Percentiles rank a stretch among this genome's conserved stretches.
Evolutionary conservation across 1,140 invertebrate species (phyloP).

Genomic region (Aleiodes sp.): DNA sequence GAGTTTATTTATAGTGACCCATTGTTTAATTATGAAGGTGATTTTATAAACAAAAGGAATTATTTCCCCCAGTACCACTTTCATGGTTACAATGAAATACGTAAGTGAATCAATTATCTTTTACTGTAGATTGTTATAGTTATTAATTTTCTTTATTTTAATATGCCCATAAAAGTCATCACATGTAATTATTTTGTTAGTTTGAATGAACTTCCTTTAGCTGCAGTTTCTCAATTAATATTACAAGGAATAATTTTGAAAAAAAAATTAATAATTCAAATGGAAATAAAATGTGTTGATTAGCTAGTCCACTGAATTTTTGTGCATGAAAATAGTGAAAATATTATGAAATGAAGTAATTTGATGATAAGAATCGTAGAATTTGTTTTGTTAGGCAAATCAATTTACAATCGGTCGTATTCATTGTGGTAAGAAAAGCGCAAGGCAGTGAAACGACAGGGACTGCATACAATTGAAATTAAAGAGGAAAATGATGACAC

Average conservation of each 20-base stretch:
- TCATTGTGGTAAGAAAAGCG: not conserved
- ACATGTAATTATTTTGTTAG: too few species aligned
- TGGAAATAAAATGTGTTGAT: too few species aligned
- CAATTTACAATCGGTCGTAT: not conserved
- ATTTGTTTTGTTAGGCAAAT: not conserved
- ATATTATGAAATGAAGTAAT: not conserved
- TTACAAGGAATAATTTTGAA: too few species aligned
- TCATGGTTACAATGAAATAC: constrained; percentile 38
- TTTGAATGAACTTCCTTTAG: too few species aligned
- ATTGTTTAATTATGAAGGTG: constrained; percentile 22
- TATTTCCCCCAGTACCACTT: constrained; percentile 13
- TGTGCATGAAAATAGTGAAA: not conserved
- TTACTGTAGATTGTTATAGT: not conserved
- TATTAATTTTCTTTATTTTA: not conserved
- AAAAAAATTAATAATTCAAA: too few species aligned
- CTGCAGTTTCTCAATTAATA: too few species aligned
- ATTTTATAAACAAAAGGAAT: constrained; percentile 24
- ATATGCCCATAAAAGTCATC: not conserved
- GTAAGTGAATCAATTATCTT: constrained; percentile 29
- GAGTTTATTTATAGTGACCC: not conserved
- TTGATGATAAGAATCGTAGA: not conserved
- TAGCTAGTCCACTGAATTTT: too few species aligned
- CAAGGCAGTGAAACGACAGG: not conserved
- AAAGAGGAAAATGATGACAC: not conserved
- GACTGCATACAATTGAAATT: too few species aligned